Evolutionary conservation across 2,888 invertebrate genomes (phyloP).

Genomic region (Tetanocera ferruginea): DNA sequence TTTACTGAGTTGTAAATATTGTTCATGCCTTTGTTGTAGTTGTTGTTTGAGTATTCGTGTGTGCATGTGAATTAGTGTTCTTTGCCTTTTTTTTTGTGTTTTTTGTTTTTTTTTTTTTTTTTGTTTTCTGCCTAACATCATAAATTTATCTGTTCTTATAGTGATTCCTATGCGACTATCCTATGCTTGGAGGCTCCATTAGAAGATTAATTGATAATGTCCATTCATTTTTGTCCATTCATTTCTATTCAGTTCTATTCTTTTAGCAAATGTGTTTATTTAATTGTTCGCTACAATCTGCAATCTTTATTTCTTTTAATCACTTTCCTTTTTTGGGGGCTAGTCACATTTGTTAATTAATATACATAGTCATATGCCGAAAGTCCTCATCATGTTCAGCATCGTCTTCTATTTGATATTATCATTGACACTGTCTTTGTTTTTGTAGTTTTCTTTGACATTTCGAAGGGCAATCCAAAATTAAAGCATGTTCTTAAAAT

Average conservation of each 20-base stretch:
- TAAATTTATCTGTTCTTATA: not conserved
- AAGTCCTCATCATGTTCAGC: too few relatives aligned
- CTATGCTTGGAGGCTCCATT: not conserved
- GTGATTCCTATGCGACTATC: not conserved
- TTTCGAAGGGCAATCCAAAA: too few relatives aligned
- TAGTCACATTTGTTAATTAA: constrained; percentile 9
- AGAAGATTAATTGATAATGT: constrained; percentile 23
- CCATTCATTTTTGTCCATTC: not conserved
- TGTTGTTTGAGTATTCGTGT: not conserved
- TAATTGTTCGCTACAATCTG: not conserved
- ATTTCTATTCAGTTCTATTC: not conserved
- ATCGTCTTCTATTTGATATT: too few relatives aligned
- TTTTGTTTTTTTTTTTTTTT: constrained; percentile 25
- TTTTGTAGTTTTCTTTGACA: too few relatives aligned
- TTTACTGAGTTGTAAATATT: not conserved
- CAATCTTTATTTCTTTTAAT: not conserved
- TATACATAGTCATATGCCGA: too few relatives aligned
- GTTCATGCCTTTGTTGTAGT: not conserved
- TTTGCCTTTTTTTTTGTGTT: constrained; percentile 31
- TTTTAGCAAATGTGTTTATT: not conserved
- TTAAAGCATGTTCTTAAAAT: too few relatives aligned
- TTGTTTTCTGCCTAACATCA: constrained; percentile 3
- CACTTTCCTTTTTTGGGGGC: not conserved
- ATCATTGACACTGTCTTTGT: too few relatives aligned
- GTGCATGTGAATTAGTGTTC: constrained; percentile 18